Evolutionary conservation across 2,113 vertebrate genomes (phyloP).

Genomic region (Melanocharis versteri): DNA sequence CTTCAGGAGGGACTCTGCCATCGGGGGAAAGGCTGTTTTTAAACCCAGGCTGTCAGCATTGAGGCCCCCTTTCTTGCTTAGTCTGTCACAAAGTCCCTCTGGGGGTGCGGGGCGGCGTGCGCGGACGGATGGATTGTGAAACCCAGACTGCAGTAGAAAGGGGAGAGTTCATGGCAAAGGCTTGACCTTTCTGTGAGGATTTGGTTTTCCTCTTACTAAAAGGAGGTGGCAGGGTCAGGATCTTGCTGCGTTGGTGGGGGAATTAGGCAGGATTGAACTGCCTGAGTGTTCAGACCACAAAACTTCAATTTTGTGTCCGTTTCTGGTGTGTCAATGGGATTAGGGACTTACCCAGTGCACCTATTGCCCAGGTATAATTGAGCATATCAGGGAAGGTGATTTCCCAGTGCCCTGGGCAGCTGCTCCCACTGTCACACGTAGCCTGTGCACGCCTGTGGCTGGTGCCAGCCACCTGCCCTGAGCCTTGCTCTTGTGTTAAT

Average conservation of each 20-base stretch:
- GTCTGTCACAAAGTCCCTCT: background rate
- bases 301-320: background rate
- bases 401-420: background rate
- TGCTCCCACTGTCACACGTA: background rate
- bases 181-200: background rate
- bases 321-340: background rate
- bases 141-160: background rate
- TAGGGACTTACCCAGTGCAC: background rate
- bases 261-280: background rate
- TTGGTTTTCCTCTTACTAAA: background rate
- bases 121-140: rapidly evolving
- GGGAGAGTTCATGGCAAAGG: background rate
- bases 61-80: rapidly evolving
- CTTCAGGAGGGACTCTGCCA: background rate
- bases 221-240: background rate
- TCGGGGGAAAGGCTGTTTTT: background rate
- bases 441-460: background rate
- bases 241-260: background rate
- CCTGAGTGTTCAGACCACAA: background rate
- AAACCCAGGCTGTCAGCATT: rapidly evolving
- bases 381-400: background rate
- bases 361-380: background rate
- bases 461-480: background rate
- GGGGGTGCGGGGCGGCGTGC: rapidly evolving
- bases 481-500: background rate